Base-by-base conservation (phyloP, 2,888 invertebrate species). In the Camptogramma bilineatum region DNA sequence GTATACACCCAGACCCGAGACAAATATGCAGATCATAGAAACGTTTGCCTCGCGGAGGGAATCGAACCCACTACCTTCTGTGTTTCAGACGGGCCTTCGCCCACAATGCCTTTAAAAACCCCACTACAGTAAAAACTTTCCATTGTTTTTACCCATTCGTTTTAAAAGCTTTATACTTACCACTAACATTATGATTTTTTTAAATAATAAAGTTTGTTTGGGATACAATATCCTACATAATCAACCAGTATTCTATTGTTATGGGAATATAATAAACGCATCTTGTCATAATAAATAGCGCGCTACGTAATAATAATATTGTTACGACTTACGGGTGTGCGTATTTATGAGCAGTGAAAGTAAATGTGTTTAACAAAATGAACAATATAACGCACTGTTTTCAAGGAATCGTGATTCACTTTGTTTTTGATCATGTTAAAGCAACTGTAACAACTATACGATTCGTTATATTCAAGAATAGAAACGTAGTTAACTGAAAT, bases 401-500 rank as follows among this genome's bases (percentile, higher is more conserved):
- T 84, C 88, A 81, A 76, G 81, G 90, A 90, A 88, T 76, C 72
- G 79, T 90, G 90, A 88, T 81, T 87, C 88, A 88, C 83, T 76
- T 78, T 87, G 86, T 88, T 88, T 88, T 86, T 83, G 82, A 81
- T 76, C 79, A 73, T 73, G 75, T 64, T 53, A 54, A 63, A 69
- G 75, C 77, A 73, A 56, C 60, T 56, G 78, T 79, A 75, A 77
- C 76, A 79, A 78, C 75, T 73, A 79, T 83, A 82, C 77, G 79
- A 91, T 91, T 91, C 91, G 88, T 90, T 88, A 88, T 91, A 87
- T 87, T 89, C 86, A 80, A 88, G 90, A 90, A 89, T 90, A 90
- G 87, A 86, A 81, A 76, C 81, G 73, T 82, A 39, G 34, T 39
- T 39, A 82, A 84, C 89, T 88, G 28, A 57, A 47, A 90, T 91